Evolutionary conservation across 2,888 invertebrate genomes (phyloP), one percentile per base, ranked within the genome.

Genomic region (Escarpia spicata): DNA sequence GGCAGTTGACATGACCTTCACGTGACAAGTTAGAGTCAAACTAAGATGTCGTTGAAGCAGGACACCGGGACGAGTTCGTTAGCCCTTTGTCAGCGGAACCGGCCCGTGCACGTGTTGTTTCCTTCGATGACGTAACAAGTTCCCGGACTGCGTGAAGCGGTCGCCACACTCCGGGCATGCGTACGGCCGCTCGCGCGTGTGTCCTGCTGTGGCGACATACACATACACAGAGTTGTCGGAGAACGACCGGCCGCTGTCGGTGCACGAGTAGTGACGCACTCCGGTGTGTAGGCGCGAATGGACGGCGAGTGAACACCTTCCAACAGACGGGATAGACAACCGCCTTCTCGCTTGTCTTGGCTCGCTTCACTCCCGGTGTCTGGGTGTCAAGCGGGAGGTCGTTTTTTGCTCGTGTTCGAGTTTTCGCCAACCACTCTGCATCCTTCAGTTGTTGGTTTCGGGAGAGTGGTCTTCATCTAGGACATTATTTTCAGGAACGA

Each of bases 161-260:
- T 99, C 99, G 93, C 98, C 98, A 96, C 99, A 99, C 95, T 99
- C 98, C 96, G 99, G 99, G 97, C 99, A 99, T 91, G 98, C 98
- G 96, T 99, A 99, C 0, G 99, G 99, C 93, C 99, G 97, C 97
- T 99, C 99, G 96, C 99, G 99, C 6, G 99, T 99, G 96, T 99
- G 99, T 99, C 95, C 99, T 97, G 96, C 99, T 99, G 97, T 99
- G 99, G 3, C 75, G 75, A 3, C n/a, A n/a, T n/a, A n/a, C n/a
- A 75, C 75, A 26, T 26, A 75, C 75, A 75, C 75, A 6, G 75
- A 75, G 75, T 75, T 26, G 75, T 75, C 75, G 75, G 75, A 3
- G 75, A 75, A 75, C 75, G 75, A 26, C 75, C 75, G 75, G n/a
- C 75, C 6, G 26, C 75, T 26, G n/a, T 75, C 75, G 26, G 26